Base-by-base conservation (phyloP, 2,113 vertebrate species). In the Spheniscus mendiculus region DNA sequence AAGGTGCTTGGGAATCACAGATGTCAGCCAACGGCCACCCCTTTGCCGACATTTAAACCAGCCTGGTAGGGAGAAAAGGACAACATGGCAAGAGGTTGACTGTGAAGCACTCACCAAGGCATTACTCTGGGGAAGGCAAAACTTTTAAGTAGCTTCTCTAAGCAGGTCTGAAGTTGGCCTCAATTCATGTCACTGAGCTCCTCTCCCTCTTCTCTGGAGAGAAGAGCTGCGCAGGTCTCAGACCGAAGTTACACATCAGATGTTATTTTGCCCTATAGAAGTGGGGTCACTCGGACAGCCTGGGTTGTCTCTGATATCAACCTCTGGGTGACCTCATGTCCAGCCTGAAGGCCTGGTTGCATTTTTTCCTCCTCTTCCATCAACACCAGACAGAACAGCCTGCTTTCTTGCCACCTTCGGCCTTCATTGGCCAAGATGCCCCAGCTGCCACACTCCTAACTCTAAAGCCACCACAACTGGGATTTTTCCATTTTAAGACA, bases 221-320 rank as follows among this genome's bases (percentile, higher is more conserved):
- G 32, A 66, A 61, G 8, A 44, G 81, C 45, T 74, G 26, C 32
- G 40, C 18, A 82, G 47, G 34, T 67, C 65, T 55, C 65, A 67
- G 59, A 14, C 4, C 1, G 2, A 56, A 81, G 66, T 67, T 56
- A 88, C 0, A 1, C 36, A 23, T 3, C 0, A 1, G 58, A 9
- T 50, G 30, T 38, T 61, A 55, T 66, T 72, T 61, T 61, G 47
- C 26, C 52, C 36, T 67, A 4, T 5, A 62, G 27, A 87, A 87
- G 23, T 36, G 38, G 26, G 21, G 49, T 89, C 44, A 47, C 30
- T 69, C 2, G 1, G 49, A 45, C 23, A 81, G 63, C 56, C 56
- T 50, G 8, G 3, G 34, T 58, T 70, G 34, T 38, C 62, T 81
- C 74, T 38, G 29, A 5, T 63, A 59, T 23, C 44, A 81, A 1